phyloP scores from a whole-genome alignment of 2,888 invertebrate species.

The Metopia argyrocephala region DNA sequence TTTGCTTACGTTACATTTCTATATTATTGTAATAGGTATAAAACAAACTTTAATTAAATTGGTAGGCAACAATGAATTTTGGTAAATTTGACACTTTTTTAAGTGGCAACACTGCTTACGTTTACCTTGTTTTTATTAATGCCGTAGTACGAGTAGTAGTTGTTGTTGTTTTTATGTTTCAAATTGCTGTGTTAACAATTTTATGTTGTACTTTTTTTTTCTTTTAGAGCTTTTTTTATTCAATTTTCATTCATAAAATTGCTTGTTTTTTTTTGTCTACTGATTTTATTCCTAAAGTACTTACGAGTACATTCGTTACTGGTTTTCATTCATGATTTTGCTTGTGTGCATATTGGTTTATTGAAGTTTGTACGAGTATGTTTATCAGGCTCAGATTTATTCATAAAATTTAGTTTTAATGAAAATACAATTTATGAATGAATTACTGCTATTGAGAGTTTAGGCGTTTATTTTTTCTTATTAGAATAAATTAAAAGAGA shows the following conservation, averaged over 20 bases:
- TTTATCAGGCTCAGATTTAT: neutral
- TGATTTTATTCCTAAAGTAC: constrained; percentile 42
- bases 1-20: too few species aligned
- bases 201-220: constrained; percentile 34
- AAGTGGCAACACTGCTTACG: neutral
- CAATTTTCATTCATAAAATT: constrained; percentile 66
- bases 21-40: too few species aligned
- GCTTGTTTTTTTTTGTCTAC: constrained; percentile 44
- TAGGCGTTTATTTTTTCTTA: neutral
- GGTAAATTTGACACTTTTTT: neutral
- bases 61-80: too few species aligned
- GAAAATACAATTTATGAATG: neutral
- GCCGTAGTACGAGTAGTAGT: constrained; percentile 12
- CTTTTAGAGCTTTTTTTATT: constrained; percentile 41
- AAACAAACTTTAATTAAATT: too few species aligned
- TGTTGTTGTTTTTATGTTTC: constrained; percentile 36
- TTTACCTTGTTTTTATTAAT: neutral
- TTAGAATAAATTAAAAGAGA: too few species aligned
- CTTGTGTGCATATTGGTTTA: neutral
- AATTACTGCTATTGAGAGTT: neutral
- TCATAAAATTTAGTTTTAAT: neutral
- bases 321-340: constrained; percentile 52
- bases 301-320: constrained; percentile 45
- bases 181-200: constrained; percentile 67
- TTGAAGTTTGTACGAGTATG: neutral